Evolutionary conservation across 2,888 invertebrate species (phyloP), one percentile per base, ranked within the genome.

Genomic region (Monopis laevigella): DNA sequence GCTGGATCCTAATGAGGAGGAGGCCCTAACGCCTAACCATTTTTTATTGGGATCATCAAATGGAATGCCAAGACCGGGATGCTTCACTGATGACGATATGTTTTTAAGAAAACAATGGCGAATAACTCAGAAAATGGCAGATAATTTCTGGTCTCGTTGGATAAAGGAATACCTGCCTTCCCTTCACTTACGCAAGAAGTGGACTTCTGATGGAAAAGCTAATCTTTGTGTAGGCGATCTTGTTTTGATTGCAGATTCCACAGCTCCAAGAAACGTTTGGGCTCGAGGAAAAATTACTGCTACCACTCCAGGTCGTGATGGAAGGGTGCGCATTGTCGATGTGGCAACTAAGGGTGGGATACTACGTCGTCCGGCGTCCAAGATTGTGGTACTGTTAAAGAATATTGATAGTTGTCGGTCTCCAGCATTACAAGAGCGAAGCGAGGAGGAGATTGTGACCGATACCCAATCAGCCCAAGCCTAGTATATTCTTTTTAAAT

Each of bases 21-120:
- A 56, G 32, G 40, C 51, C 0, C 35, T 56, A 2, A 57, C 57
- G 2, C 52, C 53, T 1, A 57, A 57, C 36, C 53, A 57, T 45
- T 53, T 56, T 39, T 40, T 55, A 2, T 3, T 49, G 1, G 51
- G 48, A 2, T 28, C 47, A 2, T 47, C 51, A 2, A 45, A 49
- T 1, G 43, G 32, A 7, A 12, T 42, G 6, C 44, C 44, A 19
- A 12, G n/a, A n/a, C n/a, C 28, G 7, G 46, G 46, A 28, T 16
- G 13, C 7, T 46, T 44, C 13, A n/a, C n/a, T n/a, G n/a, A n/a
- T n/a, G 45, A 49, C 8, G 5, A 42, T 3, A 40, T 13, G 29
- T 18, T n/a, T n/a, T n/a, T 45, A 5, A 16, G 50, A 1, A 44
- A 44, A 5, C 5, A 5, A 21, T 45, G 46, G 47, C 43, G 44